Evolutionary conservation across 2,888 invertebrate genomes (phyloP), one percentile per base, ranked within the genome.

Genomic region (Criorhina ranunculi): DNA sequence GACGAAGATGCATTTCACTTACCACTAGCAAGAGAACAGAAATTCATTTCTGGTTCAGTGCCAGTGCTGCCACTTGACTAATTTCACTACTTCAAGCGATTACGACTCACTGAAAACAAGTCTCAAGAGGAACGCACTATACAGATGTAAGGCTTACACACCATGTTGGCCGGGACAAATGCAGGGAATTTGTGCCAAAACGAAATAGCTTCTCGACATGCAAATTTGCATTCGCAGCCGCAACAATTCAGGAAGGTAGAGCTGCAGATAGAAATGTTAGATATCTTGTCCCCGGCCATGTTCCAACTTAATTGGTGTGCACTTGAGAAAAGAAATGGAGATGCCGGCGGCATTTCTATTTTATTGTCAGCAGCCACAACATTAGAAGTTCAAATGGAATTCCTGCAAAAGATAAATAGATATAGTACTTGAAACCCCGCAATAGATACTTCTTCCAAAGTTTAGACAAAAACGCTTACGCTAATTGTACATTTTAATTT

Each of bases 261-360:
- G 73, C 62, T 67, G 67, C 11, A 79, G 79, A 79, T 72, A 73
- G 73, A 79, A 79, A 59, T 51, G 73, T 79, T 73, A 73, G 82
- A 72, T 83, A 78, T 59, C 78, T 72, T 83, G 60, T 83, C 44
- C 33, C 9, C 29, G 59, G 59, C 35, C 59, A 66, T 60, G 78
- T 60, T 72, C 42, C 62, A 24, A 49, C 73, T 79, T 79, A 83
- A 83, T 83, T 83, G 83, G 31, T 60, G 29, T 59, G 37, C 78
- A 59, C 77, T 78, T 82, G 59, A 59, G 53, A 31, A 57, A 44
- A 35, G 46, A 17, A 57, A 57, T 64, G 51, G n/a, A 11, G 17
- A 31, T 19, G 29, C 31, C 42, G 6, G 29, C 42, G 31, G 67
- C 55, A 19, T n/a, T 4, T 59, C 46, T 44, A 60, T 70, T 70